phyloP scores from a whole-genome alignment of 2,888 invertebrate genomes.

The Morinoia aosen region DNA sequence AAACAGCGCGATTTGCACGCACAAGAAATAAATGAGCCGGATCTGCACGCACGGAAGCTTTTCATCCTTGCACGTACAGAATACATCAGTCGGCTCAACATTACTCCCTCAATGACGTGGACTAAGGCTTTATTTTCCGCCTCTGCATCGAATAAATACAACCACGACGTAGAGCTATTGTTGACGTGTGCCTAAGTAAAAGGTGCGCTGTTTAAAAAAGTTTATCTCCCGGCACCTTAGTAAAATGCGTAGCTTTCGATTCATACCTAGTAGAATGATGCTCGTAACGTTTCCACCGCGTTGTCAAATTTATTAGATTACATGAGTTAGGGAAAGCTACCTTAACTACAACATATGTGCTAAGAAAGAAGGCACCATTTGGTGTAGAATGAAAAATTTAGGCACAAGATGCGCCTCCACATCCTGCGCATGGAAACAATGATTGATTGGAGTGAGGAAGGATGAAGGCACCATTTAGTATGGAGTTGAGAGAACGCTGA shows the following conservation, averaged over 20 bases:
- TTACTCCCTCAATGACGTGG: background rate
- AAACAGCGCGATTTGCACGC: background rate
- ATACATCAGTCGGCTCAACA: background rate
- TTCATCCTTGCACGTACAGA: background rate
- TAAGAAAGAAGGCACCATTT: too few relatives aligned
- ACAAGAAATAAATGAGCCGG: background rate
- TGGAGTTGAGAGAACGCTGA: too few relatives aligned
- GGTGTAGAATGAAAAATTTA: too few relatives aligned
- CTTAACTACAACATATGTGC: too few relatives aligned
- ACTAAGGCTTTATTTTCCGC: background rate
- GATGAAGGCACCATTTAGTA: too few relatives aligned
- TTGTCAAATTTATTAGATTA: background rate
- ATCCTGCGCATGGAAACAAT: too few relatives aligned
- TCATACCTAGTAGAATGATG: background rate
- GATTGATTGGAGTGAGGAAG: too few relatives aligned
- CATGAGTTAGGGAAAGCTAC: too few relatives aligned
- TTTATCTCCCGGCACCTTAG: background rate
- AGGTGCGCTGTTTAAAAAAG: background rate
- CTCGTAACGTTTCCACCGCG: background rate
- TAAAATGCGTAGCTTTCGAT: background rate
- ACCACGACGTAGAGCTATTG: background rate
- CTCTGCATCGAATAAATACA: background rate
- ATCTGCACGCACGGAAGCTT: conserved; percentile 3
- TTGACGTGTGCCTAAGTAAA: background rate
- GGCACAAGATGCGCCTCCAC: too few relatives aligned